Evolutionary conservation across 1,140 invertebrate species (phyloP).

Genomic region (Eumaeus atala): DNA sequence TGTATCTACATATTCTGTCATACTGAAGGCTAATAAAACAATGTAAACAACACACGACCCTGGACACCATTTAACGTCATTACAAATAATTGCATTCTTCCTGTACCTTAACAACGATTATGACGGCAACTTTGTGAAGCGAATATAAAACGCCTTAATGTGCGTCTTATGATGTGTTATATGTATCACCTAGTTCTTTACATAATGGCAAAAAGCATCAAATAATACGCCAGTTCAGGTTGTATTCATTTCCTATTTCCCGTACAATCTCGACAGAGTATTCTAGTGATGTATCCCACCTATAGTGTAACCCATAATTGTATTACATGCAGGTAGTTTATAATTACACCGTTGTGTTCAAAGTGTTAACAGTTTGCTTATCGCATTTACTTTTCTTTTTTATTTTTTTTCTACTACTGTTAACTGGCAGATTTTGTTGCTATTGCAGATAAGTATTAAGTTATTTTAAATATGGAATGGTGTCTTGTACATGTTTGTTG

Average conservation of each 20-base stretch:
- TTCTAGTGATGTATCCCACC: constrained; percentile 50
- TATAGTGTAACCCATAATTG: constrained; percentile 33
- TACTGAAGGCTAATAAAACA: too few relatives aligned
- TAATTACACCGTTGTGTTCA: constrained; percentile 29
- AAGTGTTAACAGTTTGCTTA: constrained; percentile 28
- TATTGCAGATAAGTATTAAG: constrained; percentile 37
- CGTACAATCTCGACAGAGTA: constrained; percentile 17
- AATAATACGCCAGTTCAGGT: too few relatives aligned
- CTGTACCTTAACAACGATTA: too few relatives aligned
- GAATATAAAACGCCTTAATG: too few relatives aligned
- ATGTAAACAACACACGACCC: too few relatives aligned
- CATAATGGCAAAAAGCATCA: not conserved
- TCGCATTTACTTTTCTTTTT: constrained; percentile 40
- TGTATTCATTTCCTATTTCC: too few relatives aligned
- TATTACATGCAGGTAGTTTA: constrained; percentile 19
- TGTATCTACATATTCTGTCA: too few relatives aligned
- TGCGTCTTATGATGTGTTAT: too few relatives aligned
- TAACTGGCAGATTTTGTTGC: constrained; percentile 37
- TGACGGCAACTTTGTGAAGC: too few relatives aligned
- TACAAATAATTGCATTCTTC: too few relatives aligned
- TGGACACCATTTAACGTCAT: too few relatives aligned
- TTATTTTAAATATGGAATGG: constrained; percentile 31
- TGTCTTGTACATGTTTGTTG: constrained; percentile 13
- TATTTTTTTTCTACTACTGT: constrained; percentile 33
- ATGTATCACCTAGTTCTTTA: constrained; percentile 1